A percentile compares a stretch with the other conserved stretches of the same genome.
phyloP scores from a whole-genome alignment of 2,113 vertebrate species.

The Psilopogon haemacephalus region DNA sequence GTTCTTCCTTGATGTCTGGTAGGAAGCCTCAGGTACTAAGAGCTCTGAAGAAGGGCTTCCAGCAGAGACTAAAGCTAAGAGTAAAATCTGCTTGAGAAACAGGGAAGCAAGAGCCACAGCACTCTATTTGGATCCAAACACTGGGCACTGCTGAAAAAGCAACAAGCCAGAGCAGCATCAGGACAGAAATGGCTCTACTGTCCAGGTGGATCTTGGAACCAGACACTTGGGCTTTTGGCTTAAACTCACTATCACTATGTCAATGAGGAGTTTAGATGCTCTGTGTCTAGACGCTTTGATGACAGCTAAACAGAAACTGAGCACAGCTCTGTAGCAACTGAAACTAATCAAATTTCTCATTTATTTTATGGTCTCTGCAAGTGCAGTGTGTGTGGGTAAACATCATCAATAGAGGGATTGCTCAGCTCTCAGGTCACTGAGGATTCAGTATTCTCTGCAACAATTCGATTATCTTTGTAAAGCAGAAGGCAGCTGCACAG shows the following conservation, averaged over 20 bases:
- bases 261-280: neutral
- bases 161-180: neutral
- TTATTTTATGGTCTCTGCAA: conserved; percentile 3
- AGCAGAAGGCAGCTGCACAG: neutral
- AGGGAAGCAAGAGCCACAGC: neutral
- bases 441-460: neutral
- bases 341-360: conserved; percentile 49
- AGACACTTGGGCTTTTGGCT: neutral
- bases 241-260: neutral
- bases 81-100: neutral
- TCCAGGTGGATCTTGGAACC: neutral
- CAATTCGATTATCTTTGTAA: neutral
- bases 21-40: neutral
- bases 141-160: neutral
- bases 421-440: neutral
- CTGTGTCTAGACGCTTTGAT: neutral
- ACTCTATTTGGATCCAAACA: neutral
- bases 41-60: neutral
- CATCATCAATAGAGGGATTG: neutral
- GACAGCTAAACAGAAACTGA: neutral
- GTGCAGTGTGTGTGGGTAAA: conserved; percentile 10
- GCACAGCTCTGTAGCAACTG: neutral
- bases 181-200: neutral
- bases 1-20: neutral
- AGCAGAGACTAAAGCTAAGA: neutral